These are phyloP conservation scores for Catocala fraxini DNA, from an alignment of 2,888 invertebrate genomes.

Conservation along the genomic window DNA sequence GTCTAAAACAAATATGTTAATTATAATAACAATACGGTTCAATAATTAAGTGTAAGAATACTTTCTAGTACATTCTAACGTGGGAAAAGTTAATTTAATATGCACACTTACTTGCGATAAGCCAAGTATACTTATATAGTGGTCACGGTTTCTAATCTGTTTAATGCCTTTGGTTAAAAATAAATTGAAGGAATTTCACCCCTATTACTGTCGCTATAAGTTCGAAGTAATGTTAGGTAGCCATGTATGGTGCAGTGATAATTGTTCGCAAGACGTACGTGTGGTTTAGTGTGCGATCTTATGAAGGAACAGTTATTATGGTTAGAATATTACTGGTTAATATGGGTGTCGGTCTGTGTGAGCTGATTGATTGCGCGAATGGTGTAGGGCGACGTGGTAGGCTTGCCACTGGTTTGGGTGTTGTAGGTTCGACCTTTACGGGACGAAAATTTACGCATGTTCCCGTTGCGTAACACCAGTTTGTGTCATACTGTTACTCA, in stretches of 20 bases:
- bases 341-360: too few species aligned
- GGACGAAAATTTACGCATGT: too few species aligned
- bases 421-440: too few species aligned
- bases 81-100: conserved; percentile 51
- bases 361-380: too few species aligned
- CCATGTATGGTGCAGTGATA: background rate
- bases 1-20: conserved; percentile 13
- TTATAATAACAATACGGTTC: conserved; percentile 21
- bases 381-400: too few species aligned
- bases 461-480: too few species aligned
- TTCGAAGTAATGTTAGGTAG: conserved; percentile 5
- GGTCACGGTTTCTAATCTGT: conserved; percentile 66
- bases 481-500: too few species aligned
- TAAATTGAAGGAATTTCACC: conserved; percentile 23
- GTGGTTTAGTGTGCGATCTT: conserved; percentile 15
- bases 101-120: conserved; percentile 45
- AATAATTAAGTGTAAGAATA: conserved; percentile 32
- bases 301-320: conserved; percentile 7
- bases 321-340: background rate
- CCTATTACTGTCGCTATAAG: background rate
- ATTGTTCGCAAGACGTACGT: conserved; percentile 10
- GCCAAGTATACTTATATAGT: conserved; percentile 32
- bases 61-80: conserved; percentile 55
- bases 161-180: conserved; percentile 54
- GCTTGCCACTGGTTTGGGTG: too few species aligned